Base-by-base conservation (phyloP, 2,888 invertebrate species). In the Phasia obesa region DNA sequence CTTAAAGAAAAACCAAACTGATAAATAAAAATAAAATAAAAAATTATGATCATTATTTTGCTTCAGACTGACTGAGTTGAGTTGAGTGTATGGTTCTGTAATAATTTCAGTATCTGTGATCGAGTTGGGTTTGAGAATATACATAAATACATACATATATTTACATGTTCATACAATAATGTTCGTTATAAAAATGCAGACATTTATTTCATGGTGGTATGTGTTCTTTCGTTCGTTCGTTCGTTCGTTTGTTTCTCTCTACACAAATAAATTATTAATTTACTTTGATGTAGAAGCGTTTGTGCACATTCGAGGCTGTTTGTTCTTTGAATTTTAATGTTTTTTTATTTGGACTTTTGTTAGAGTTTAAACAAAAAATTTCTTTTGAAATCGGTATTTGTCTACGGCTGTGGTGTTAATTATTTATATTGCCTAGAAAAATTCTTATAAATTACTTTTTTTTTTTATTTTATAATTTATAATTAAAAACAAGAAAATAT, bases 41-140 rank as follows among this genome's bases (percentile, higher is more conserved):
- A 60, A 69, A 42, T 62, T 62, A 73, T 64, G 65, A 79, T 79
- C 65, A 73, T 71, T 60, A 60, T 69, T 77, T 49, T 51, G 49
- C 59, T 59, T 21, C 21, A 57, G 55, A 44, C 19, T 21, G 42
- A 31, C 31, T 31, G 31, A 31, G 21, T 21, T 19, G 7, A 42
- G 15, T 15, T 57, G 27, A 1, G 3, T 47, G 49, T 35, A 13
- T 49, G 35, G 35, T 59, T 59, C 15, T 59, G 57, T 42, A 67
- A 67, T 42, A 67, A 9, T 53, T 67, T 38, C 25, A 15, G 27
- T 25, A 53, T 73, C 51, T 62, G 42, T 44, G 53, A 74, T 74
- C 73, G 64, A 21, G 44, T 64, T 64, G 38, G 35, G 21, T 17
- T 59, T 71, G 23, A 25, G 35, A 59, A 60, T 25, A 13, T 53